A percentile compares a stretch with the other conserved stretches of the same genome.
phyloP scores from a whole-genome alignment of 2,888 invertebrate species.

The Cremastinae sp. region DNA sequence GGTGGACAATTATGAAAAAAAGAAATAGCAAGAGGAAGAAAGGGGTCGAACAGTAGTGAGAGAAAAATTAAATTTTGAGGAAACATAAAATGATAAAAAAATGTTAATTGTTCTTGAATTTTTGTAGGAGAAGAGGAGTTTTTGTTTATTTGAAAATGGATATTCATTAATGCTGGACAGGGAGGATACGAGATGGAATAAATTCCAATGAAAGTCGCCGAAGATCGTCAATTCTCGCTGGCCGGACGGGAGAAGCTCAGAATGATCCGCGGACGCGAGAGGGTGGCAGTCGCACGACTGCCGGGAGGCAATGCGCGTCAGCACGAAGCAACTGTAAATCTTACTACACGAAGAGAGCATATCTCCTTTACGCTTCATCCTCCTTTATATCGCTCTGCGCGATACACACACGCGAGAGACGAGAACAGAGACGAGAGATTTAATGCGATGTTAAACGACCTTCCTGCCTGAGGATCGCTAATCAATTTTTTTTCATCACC shows the following conservation, averaged over 20 bases:
- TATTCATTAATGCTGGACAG: too few species aligned
- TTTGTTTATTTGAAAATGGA: too few species aligned
- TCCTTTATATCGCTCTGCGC: constrained; percentile 16
- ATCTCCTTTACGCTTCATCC: constrained; percentile 46
- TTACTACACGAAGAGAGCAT: constrained; percentile 39
- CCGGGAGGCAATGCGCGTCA: constrained; percentile 61
- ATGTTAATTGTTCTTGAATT: too few species aligned
- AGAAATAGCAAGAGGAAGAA: constrained; percentile 36
- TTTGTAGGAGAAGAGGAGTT: too few species aligned
- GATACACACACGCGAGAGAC: neutral
- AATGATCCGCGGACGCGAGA: constrained; percentile 33
- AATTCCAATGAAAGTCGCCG: neutral
- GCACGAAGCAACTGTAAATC: constrained; percentile 60
- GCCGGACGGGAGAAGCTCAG: neutral
- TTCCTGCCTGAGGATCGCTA: constrained; percentile 8
- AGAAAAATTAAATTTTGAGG: too few species aligned
- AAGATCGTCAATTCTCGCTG: too few species aligned
- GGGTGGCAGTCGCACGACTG: constrained; percentile 61
- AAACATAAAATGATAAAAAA: too few species aligned
- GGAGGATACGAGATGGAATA: too few species aligned
- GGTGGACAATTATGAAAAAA: constrained; percentile 10
- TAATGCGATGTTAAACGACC: constrained; percentile 57
- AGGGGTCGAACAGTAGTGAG: too few species aligned
- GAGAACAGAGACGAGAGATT: constrained; percentile 30
- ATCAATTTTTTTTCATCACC: too few species aligned